phyloP scores from a whole-genome alignment of 2,888 invertebrate genomes.

The Osedax frankpressi region DNA sequence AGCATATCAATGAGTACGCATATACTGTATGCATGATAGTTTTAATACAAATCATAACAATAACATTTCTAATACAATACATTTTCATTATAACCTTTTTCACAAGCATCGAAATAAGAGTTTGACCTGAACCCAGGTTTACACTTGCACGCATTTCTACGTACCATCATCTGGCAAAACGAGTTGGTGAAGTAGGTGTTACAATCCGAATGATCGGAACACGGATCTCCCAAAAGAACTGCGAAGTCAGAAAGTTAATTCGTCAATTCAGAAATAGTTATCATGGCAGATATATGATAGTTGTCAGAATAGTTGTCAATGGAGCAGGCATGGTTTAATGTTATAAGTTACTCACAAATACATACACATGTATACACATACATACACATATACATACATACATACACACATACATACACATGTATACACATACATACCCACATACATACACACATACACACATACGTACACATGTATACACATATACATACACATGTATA shows the following conservation, averaged over 20 bases:
- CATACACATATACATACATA: no score
- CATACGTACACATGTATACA: no score
- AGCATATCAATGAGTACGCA: background rate
- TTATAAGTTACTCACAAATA: no score
- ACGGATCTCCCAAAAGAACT: background rate
- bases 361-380: no score
- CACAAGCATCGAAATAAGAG: background rate
- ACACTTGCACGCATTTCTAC: background rate
- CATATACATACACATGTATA: no score
- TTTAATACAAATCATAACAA: background rate
- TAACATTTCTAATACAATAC: background rate
- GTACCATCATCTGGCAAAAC: background rate
- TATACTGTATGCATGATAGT: background rate
- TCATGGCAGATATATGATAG: no score
- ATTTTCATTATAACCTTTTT: background rate
- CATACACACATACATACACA: no score
- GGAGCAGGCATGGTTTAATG: no score
- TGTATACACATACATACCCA: no score
- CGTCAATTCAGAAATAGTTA: background rate
- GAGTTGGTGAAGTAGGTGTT: background rate
- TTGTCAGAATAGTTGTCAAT: no score
- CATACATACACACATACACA: no score
- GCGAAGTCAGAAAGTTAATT: background rate
- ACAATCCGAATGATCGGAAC: background rate
- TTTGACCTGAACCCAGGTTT: background rate